Percentiles rank a stretch among this genome's conserved stretches.
phyloP scores from a whole-genome alignment of 1,140 invertebrate species.

The Conus betulinus region DNA sequence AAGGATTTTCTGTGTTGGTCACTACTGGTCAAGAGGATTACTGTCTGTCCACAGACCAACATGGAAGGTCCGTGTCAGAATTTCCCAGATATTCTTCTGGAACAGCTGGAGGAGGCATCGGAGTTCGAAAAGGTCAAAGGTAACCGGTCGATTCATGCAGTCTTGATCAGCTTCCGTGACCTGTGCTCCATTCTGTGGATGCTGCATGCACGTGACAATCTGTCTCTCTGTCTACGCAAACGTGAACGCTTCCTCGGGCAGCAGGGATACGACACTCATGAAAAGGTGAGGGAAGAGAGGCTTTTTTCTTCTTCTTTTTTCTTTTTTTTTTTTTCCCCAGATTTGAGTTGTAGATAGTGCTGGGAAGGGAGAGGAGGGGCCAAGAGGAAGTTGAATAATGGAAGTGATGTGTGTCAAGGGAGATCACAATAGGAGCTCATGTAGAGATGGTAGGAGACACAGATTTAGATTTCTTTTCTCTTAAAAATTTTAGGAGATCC shows the following conservation, averaged over 20 bases:
- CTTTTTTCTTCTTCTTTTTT: too few species aligned
- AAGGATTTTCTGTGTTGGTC: too few species aligned
- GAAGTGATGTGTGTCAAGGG: too few species aligned
- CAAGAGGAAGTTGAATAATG: too few species aligned
- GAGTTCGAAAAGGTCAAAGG: conserved; percentile 26
- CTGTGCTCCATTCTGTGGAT: conserved; percentile 71
- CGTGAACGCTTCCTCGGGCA: conserved; percentile 58
- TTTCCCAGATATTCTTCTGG: conserved; percentile 61
- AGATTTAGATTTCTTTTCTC: too few species aligned
- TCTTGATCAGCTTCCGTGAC: conserved; percentile 67
- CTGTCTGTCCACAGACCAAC: conserved; percentile 52
- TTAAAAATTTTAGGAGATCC: too few species aligned
- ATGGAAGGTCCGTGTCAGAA: conserved; percentile 67
- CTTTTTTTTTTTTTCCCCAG: too few species aligned
- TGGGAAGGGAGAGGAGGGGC: too few species aligned
- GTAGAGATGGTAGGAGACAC: too few species aligned
- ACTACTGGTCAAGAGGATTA: too few species aligned
- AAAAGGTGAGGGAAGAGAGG: conserved; percentile 17
- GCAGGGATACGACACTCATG: conserved; percentile 14
- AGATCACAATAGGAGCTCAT: too few species aligned
- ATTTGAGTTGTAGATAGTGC: not conserved
- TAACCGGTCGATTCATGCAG: conserved; percentile 43
- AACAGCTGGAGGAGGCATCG: conserved; percentile 51
- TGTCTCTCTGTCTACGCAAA: conserved; percentile 64
- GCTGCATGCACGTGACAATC: conserved; percentile 70